phyloP scores from a whole-genome alignment of 2,888 invertebrate genomes.

The Antheraea assamensis region DNA sequence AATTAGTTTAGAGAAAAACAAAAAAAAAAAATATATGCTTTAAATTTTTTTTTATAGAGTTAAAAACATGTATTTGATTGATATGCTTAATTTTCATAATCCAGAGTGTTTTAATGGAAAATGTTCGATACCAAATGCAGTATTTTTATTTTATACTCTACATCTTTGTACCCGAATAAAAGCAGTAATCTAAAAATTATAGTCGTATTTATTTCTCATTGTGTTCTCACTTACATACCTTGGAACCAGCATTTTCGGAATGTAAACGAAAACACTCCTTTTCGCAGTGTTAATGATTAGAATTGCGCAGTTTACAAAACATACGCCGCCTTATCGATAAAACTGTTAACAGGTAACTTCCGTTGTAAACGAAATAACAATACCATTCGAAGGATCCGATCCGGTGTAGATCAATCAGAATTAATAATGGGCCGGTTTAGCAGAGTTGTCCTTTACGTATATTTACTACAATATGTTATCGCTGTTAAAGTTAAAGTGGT shows the following conservation, averaged over 20 bases:
- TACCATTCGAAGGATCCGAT: slow-evolving; percentile 25
- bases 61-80: slow-evolving; percentile 76
- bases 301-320: slow-evolving; percentile 55
- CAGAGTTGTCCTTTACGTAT: slow-evolving; percentile 41
- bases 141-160: slow-evolving; percentile 81
- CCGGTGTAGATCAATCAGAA: slow-evolving; percentile 26
- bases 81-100: slow-evolving; percentile 80
- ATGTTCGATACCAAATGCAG: slow-evolving; percentile 81
- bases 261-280: not conserved
- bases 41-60: slow-evolving; percentile 77
- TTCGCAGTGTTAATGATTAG: slow-evolving; percentile 21
- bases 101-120: slow-evolving; percentile 69
- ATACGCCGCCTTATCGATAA: slow-evolving; percentile 53
- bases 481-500: slow-evolving; percentile 72
- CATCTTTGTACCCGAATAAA: slow-evolving; percentile 81
- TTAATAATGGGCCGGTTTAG: slow-evolving; percentile 47
- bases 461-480: slow-evolving; percentile 45
- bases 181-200: slow-evolving; percentile 65
- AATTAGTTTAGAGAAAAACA: slow-evolving; percentile 71
- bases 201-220: not conserved
- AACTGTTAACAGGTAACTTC: slow-evolving; percentile 44
- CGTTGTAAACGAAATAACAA: slow-evolving; percentile 30
- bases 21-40: slow-evolving; percentile 73
- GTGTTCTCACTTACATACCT: not conserved
- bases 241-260: not conserved